Percentiles rank a stretch among this genome's conserved stretches.
Conservation (phyloP, 92 coral and sea anemone species). For the Phenganax marumi region DNA sequence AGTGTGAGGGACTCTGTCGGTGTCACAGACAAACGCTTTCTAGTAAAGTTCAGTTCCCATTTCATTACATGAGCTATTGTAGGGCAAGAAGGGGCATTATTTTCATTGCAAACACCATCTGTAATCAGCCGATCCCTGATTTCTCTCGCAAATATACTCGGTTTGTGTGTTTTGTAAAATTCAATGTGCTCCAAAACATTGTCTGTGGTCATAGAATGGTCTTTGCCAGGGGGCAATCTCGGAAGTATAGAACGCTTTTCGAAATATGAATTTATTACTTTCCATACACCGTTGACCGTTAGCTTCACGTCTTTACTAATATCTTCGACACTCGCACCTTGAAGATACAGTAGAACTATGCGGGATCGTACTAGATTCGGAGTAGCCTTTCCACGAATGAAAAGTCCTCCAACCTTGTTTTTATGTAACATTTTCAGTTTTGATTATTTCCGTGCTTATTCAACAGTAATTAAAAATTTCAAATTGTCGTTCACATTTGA, state of each 20-base stretch:
- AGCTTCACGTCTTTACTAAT: neutral
- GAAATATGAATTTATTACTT: slow-evolving; percentile 10
- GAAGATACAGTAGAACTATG: no score
- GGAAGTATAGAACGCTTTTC: neutral
- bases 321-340: neutral
- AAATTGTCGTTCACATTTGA: no score
- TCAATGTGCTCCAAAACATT: slow-evolving; percentile 3
- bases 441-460: no score
- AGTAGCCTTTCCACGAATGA: no score
- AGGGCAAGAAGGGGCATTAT: neutral
- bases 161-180: neutral
- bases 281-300: slow-evolving; percentile 1
- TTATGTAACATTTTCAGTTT: no score
- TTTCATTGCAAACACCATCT: slow-evolving; percentile 1
- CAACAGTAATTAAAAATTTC: no score
- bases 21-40: neutral
- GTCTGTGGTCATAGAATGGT: neutral
- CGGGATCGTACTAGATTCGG: no score
- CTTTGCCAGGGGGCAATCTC: neutral
- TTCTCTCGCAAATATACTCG: neutral
- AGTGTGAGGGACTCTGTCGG: neutral
- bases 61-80: neutral
- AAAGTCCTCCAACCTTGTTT: no score
- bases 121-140: neutral
- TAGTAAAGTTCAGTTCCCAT: neutral